Evolutionary conservation across 2,113 vertebrate species (phyloP).

Genomic region (Gallinago media): DNA sequence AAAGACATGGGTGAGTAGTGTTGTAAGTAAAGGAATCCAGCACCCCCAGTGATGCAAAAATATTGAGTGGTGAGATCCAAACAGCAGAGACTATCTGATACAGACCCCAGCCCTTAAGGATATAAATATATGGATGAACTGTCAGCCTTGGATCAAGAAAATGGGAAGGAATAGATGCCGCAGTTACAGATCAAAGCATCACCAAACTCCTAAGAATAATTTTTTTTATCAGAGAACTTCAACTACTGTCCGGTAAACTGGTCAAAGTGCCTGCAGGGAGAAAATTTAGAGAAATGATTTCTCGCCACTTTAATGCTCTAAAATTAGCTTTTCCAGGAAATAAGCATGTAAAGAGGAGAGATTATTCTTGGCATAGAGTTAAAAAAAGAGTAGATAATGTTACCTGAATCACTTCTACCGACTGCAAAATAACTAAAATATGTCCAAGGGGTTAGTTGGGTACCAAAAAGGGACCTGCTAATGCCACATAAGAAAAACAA

Average conservation of each 20-base stretch:
- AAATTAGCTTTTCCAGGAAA: constrained; percentile 22
- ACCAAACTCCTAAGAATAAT: not conserved
- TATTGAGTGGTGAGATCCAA: not conserved
- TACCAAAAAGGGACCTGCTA: constrained; percentile 2
- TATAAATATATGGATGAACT: constrained; percentile 46
- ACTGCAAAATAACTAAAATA: not conserved
- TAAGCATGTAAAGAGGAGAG: not conserved
- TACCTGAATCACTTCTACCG: constrained; percentile 7
- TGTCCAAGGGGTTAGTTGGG: not conserved
- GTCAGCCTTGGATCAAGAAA: constrained; percentile 6
- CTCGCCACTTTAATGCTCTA: not conserved
- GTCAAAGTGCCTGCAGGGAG: not conserved
- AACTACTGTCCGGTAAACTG: not conserved
- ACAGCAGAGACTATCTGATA: not conserved
- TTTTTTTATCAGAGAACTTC: not conserved
- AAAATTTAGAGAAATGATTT: not conserved
- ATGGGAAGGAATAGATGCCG: not conserved
- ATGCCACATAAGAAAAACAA: constrained; percentile 22
- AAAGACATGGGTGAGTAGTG: not conserved
- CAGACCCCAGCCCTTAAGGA: not conserved
- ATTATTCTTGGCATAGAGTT: not conserved
- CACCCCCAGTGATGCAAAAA: not conserved
- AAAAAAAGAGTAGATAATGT: not conserved
- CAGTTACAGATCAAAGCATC: constrained; percentile 34
- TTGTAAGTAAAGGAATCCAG: not conserved